A percentile compares a stretch with the other conserved stretches of the same genome.
Conservation (phyloP, 2,797 vertebrate species). For the Rhinatrema bivittatum region DNA sequence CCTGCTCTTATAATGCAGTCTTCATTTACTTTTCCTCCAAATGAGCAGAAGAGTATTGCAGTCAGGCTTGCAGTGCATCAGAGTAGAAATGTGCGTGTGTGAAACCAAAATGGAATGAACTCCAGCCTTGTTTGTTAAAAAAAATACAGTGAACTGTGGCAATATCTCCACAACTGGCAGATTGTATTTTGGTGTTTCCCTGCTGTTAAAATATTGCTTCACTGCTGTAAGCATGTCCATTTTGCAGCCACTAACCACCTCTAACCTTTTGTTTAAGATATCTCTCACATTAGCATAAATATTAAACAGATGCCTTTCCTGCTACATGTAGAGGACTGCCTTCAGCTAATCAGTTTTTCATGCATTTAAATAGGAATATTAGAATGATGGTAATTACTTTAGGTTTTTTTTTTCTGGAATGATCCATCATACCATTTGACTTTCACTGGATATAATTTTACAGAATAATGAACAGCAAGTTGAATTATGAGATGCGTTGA, state of each 20-base stretch:
- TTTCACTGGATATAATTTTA: constrained; percentile 41
- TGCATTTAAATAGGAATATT: constrained; percentile 98
- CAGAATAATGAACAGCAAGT: constrained; percentile 37
- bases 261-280: constrained; percentile 62
- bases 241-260: constrained; percentile 50
- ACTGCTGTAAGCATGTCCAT: too few relatives aligned
- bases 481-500: constrained; percentile 47
- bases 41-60: too few relatives aligned
- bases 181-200: too few relatives aligned
- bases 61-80: too few relatives aligned
- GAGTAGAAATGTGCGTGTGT: too few relatives aligned
- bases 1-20: too few relatives aligned
- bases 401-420: constrained; percentile 65
- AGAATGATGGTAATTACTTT: constrained; percentile 75
- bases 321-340: constrained; percentile 59
- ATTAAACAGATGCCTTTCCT: constrained; percentile 63
- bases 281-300: constrained; percentile 69
- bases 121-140: too few relatives aligned
- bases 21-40: too few relatives aligned
- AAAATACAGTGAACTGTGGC: too few relatives aligned
- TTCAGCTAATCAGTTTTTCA: constrained; percentile 78
- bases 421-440: constrained; percentile 59
- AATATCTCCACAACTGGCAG: too few relatives aligned
- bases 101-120: too few relatives aligned
- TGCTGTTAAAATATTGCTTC: too few relatives aligned